Conservation (phyloP, 2,888 invertebrate genomes). For the Pteria penguin region DNA sequence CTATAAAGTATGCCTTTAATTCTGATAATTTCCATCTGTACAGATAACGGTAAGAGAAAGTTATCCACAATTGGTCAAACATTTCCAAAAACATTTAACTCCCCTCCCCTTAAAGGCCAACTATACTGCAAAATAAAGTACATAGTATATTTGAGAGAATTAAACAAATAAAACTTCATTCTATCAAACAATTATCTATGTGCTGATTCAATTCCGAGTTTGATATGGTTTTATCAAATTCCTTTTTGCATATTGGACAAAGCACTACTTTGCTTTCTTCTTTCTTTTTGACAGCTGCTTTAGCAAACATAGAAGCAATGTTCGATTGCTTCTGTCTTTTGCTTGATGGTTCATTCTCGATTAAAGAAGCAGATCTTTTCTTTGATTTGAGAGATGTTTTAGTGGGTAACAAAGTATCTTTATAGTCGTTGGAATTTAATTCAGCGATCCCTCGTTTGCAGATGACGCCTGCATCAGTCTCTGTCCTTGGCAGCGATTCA, state of each 20-base stretch:
- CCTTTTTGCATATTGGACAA: constrained; percentile 72
- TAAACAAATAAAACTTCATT: too few relatives aligned
- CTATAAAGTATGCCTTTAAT: too few relatives aligned
- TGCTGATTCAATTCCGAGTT: constrained; percentile 75
- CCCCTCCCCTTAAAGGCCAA: too few relatives aligned
- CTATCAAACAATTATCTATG: constrained; percentile 76
- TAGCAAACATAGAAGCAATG: constrained; percentile 64
- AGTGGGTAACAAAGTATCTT: background rate
- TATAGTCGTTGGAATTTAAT: too few relatives aligned
- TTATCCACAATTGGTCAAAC: too few relatives aligned
- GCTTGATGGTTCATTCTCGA: constrained; percentile 15
- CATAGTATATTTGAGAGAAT: too few relatives aligned
- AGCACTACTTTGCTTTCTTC: constrained; percentile 33
- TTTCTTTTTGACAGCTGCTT: constrained; percentile 51
- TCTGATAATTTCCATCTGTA: too few relatives aligned
- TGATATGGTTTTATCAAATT: constrained; percentile 61
- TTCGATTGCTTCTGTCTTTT: constrained; percentile 64
- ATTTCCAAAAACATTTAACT: too few relatives aligned
- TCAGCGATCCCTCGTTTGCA: background rate
- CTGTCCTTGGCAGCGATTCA: background rate
- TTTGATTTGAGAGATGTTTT: background rate
- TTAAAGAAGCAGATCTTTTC: constrained; percentile 22
- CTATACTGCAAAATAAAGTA: too few relatives aligned
- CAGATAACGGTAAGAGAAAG: too few relatives aligned
- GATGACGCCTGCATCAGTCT: background rate